Evolutionary conservation across 2,888 invertebrate genomes (phyloP).

Genomic region (Halocaridina rubra): DNA sequence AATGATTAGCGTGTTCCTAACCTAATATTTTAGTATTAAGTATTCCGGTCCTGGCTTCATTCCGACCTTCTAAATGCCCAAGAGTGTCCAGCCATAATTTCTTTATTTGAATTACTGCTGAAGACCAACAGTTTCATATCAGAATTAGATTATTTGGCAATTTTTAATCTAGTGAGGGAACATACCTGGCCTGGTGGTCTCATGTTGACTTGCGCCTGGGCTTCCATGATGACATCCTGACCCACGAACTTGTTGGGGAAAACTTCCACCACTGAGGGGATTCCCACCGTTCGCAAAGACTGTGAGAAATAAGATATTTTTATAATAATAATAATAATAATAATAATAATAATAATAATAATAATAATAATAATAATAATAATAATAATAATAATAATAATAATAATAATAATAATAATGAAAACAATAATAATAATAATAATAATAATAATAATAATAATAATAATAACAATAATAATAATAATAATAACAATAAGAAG

Average conservation of each 20-base stretch:
- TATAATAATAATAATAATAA: not conserved
- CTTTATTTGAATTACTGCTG: too few species aligned
- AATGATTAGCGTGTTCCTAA: not conserved
- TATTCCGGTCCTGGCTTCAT: not conserved
- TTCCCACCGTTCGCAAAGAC: conserved; percentile 73
- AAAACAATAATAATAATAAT: not conserved
- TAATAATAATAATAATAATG: not conserved
- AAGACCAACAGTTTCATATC: not conserved
- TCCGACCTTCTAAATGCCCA: not conserved
- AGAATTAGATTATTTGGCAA: too few species aligned
- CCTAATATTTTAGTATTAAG: not conserved
- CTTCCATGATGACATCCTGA: conserved; percentile 77
- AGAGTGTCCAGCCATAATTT: too few species aligned
- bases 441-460: not conserved
- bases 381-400: not conserved
- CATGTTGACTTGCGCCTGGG: conserved; percentile 77
- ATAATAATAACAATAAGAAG: not conserved
- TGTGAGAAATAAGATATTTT: too few species aligned
- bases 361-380: not conserved
- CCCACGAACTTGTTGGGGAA: conserved; percentile 88
- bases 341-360: not conserved
- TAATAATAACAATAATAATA: not conserved
- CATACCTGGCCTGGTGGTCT: conserved; percentile 6
- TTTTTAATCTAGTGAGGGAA: conserved; percentile 47
- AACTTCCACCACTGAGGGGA: conserved; percentile 81